Conservation (phyloP, 2,888 invertebrate genomes). For the Ophion obscuratus region DNA sequence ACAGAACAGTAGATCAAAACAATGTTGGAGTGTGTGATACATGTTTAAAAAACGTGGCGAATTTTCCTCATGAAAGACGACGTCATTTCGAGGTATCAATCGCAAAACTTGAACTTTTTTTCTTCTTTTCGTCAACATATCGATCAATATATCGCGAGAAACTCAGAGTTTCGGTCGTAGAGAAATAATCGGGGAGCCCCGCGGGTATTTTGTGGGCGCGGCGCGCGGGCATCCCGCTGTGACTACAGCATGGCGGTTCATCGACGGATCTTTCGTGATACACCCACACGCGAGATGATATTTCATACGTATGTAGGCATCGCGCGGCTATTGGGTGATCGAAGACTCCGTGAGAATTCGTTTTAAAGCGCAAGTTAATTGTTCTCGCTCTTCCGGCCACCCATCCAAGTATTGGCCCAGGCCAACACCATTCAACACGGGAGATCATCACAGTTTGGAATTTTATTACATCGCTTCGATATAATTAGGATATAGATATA, state of each 20-base stretch:
- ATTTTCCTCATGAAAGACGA: too few relatives aligned
- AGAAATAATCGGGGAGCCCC: slow-evolving; percentile 54
- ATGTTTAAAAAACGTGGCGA: background rate
- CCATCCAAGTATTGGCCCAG: background rate
- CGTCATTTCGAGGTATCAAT: too few relatives aligned
- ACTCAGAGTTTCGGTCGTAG: slow-evolving; percentile 20
- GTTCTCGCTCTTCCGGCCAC: background rate
- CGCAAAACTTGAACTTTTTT: too few relatives aligned
- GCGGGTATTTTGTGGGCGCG: slow-evolving; percentile 78
- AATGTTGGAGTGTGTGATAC: background rate
- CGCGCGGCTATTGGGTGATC: slow-evolving; percentile 22
- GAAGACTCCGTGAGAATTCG: slow-evolving; percentile 18
- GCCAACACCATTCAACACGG: too few relatives aligned
- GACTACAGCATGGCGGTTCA: slow-evolving; percentile 79
- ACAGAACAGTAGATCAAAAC: background rate
- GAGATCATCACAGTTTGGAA: too few relatives aligned
- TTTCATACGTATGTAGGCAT: slow-evolving; percentile 12
- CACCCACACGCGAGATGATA: slow-evolving; percentile 74
- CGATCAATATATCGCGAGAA: background rate
- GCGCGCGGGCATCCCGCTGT: slow-evolving; percentile 80
- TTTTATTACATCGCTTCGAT: too few relatives aligned
- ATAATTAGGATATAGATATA: too few relatives aligned
- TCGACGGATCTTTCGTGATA: slow-evolving; percentile 69
- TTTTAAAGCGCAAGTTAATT: background rate
- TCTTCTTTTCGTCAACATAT: background rate